Base-by-base conservation (phyloP, 2,888 invertebrate species). In the Bembecia ichneumoniformis region DNA sequence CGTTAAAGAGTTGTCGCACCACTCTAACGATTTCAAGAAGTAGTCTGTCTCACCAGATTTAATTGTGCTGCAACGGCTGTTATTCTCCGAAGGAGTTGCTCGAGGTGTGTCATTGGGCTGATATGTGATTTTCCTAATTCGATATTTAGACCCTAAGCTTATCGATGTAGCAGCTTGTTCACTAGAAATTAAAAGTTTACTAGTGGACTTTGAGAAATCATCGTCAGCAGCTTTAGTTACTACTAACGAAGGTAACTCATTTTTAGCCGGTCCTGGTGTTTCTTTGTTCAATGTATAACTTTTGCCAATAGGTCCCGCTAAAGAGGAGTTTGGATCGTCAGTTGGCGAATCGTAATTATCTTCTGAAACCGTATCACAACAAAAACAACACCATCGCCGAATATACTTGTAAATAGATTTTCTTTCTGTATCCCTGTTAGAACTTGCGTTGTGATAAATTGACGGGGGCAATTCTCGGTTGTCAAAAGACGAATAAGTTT, bases 41-140 rank as follows among this genome's bases (percentile, higher is more conserved):
- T 78, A 59, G 59, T 88, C 88, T 49, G 81, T 76, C 83, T 87
- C 87, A 86, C 87, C 87, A 66, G 71, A 73, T 71, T 68, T 81
- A 20, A 76, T 55, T 3, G 76, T 76, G 62, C 71, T 74, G 64
- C 64, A 62, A 49, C 66, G 63, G 63, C 72, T 75, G 49, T 64
- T 64, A 55, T 58, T 64, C 44, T 68, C 67, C 48, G 62, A 60
- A 36, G 63, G 51, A 10, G 63, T 56, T 49, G 62, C 61, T 55
- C 51, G 55, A 36, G 57, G 52, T 4, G 43, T 13, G 13, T 28
- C 34, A 14, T 45, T 45, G 9, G 20, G 20, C 5, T 46, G 20
- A 17, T 44, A 44, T 16, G 44, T 44, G 13, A 44, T 44, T 44
- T 11, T 44, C 44, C 17, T 44, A 16, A 44, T 44, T 2, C 17